Evolutionary conservation across 2,113 vertebrate species (phyloP).

Genomic region (Anthoscopus minutus): DNA sequence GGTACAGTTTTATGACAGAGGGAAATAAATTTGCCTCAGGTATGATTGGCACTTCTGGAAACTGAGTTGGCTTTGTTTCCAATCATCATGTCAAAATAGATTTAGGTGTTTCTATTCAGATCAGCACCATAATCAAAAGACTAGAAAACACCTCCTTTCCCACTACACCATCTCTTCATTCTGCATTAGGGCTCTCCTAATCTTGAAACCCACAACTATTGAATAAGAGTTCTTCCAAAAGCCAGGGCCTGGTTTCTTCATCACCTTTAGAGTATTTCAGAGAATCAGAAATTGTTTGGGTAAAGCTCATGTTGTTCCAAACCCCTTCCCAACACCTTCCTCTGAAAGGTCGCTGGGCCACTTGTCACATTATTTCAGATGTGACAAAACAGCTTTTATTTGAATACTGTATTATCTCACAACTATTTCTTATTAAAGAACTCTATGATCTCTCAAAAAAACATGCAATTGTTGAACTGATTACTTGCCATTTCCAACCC

Average conservation of each 20-base stretch:
- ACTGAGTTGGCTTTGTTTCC: neutral
- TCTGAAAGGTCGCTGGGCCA: neutral
- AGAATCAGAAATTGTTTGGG: neutral
- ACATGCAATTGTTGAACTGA: fast-evolving
- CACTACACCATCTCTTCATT: neutral
- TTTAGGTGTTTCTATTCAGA: neutral
- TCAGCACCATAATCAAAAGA: neutral
- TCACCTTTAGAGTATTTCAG: neutral
- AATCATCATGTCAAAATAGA: neutral
- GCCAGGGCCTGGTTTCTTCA: neutral
- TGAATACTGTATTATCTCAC: neutral
- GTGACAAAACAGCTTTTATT: neutral
- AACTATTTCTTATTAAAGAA: neutral
- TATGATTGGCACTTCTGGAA: neutral
- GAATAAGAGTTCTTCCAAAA: neutral
- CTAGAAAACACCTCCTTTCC: neutral
- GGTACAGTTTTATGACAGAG: neutral
- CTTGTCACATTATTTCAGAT: neutral
- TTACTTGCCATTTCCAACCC: neutral
- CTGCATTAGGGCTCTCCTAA: neutral
- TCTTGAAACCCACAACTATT: neutral
- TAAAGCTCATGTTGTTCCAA: neutral
- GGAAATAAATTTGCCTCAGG: neutral
- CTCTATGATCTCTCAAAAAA: neutral
- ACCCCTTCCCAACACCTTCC: neutral